A percentile compares a stretch with the other conserved stretches of the same genome.
phyloP scores from a whole-genome alignment of 2,888 invertebrate species.

The Hylaea fasciaria region DNA sequence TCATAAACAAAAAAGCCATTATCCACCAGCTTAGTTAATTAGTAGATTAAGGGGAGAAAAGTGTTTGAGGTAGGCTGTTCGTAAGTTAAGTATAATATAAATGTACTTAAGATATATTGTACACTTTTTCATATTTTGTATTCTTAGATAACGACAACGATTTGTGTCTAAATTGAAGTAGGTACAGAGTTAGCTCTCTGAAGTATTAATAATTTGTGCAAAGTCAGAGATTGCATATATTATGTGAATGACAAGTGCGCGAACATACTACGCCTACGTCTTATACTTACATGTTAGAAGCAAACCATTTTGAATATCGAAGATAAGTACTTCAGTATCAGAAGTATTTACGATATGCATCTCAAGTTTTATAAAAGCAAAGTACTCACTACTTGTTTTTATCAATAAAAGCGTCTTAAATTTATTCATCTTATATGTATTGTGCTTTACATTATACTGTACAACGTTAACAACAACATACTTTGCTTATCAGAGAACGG shows the following conservation, averaged over 20 bases:
- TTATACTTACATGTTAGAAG: background rate
- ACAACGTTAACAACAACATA: background rate
- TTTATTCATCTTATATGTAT: slow-evolving; percentile 1
- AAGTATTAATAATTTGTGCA: no score
- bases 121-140: no score
- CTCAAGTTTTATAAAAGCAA: slow-evolving; percentile 3
- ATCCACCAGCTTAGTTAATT: no score
- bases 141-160: no score
- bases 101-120: no score
- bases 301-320: slow-evolving; percentile 2
- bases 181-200: no score
- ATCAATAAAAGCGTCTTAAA: slow-evolving; percentile 1
- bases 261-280: background rate
- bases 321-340: slow-evolving; percentile 2
- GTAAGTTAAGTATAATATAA: no score
- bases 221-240: no score
- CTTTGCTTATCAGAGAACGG: slow-evolving; percentile 20
- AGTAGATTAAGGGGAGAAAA: no score
- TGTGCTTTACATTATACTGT: background rate
- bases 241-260: background rate
- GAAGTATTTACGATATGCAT: slow-evolving; percentile 1
- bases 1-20: no score
- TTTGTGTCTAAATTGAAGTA: no score
- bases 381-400: slow-evolving; percentile 3
- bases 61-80: no score